Conservation (phyloP, 2,797 vertebrate species). For the Pteronotus mesoamericanus region DNA sequence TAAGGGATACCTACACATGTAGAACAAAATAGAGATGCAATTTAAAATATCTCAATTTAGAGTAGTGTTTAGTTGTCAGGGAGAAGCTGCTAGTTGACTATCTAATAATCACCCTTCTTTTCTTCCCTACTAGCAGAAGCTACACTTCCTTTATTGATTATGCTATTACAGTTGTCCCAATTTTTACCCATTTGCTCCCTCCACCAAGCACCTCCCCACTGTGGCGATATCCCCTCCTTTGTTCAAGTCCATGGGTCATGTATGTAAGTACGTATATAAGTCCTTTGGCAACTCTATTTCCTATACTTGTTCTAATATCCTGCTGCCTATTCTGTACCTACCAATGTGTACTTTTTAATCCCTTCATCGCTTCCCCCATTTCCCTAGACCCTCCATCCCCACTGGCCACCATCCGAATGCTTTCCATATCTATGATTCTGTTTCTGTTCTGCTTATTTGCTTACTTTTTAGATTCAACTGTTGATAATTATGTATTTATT, state of each 20-base stretch:
- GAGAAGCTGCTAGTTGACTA: neutral
- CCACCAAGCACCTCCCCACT: neutral
- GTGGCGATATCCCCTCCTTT: neutral
- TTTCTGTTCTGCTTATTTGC: neutral
- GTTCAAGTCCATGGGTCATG: neutral
- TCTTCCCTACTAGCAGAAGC: neutral
- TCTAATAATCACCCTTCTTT: neutral
- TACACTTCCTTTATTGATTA: neutral
- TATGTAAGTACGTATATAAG: neutral
- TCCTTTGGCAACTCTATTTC: neutral
- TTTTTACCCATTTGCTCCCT: neutral
- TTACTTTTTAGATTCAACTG: neutral
- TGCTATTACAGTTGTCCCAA: neutral
- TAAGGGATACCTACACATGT: neutral
- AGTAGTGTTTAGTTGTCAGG: neutral
- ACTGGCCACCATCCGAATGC: neutral
- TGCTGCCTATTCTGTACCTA: neutral
- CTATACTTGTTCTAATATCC: neutral
- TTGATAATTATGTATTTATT: neutral
- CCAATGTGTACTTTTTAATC: neutral
- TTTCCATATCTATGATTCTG: neutral
- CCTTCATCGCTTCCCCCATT: neutral
- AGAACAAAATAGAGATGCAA: neutral
- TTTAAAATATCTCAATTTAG: neutral
- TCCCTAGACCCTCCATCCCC: neutral